Conservation (phyloP, 2,797 vertebrate species). For the Ficedula albicollis region DNA sequence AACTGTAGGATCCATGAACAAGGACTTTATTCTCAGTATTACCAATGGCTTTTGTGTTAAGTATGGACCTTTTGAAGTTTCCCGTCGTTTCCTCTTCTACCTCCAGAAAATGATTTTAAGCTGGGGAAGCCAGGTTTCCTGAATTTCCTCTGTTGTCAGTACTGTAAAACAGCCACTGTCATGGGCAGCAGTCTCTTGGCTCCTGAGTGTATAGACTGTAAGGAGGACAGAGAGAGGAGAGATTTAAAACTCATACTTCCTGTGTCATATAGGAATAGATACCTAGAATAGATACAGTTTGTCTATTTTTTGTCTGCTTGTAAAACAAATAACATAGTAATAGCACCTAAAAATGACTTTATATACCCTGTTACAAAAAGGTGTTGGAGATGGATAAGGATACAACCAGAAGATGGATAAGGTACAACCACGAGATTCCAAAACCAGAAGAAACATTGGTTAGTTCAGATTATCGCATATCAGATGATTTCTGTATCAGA, state of each 20-base stretch:
- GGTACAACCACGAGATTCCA: not conserved
- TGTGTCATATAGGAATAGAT: not conserved
- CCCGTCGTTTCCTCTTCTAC: not conserved
- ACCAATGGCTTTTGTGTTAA: not conserved
- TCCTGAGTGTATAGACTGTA: not conserved
- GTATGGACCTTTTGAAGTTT: not conserved
- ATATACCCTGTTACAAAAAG: not conserved
- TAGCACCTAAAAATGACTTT: not conserved
- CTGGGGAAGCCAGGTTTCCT: not conserved
- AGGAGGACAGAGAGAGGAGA: not conserved
- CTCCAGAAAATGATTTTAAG: not conserved
- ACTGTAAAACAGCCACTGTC: not conserved
- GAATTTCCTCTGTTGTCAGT: accelerated
- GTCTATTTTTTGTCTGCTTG: not conserved
- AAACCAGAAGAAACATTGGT: not conserved
- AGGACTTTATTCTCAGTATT: not conserved
- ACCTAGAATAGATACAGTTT: not conserved
- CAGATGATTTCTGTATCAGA: not conserved
- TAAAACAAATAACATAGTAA: not conserved
- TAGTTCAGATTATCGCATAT: not conserved
- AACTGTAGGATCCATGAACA: not conserved
- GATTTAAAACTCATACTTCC: not conserved
- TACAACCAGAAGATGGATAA: not conserved
- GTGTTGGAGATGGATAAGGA: not conserved
- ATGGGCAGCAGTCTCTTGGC: not conserved